Evolutionary conservation across 1,140 invertebrate genomes (phyloP), one percentile per base, ranked within the genome.

Genomic region (Sarcophaga peregrina): DNA sequence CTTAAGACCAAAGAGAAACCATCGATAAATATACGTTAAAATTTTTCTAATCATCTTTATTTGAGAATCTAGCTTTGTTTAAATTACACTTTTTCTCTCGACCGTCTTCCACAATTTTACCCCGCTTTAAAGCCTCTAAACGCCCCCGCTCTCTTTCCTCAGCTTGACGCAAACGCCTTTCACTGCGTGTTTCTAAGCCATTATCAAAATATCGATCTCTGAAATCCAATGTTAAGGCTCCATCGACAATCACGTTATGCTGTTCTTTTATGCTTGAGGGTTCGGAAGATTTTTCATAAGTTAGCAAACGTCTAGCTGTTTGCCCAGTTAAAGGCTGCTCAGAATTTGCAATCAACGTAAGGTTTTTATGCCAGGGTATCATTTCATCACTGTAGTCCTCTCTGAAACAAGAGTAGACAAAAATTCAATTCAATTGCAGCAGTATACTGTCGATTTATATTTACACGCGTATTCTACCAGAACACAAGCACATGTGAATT

Each of bases 281-380:
- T 84, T 95, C 93, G 15, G 89, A 90, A n/a, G 93, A 91, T 92
- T 98, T 98, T 91, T 95, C 93, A 91, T 96, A 97, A 1, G 97
- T 97, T 17, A 98, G 93, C 45, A 99, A 92, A 82, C 97, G 91
- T 72, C 98, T 91, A 17, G 96, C 95, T 0, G 97, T 95, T 84
- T 95, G 92, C 86, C 93, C 94, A 10, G 94, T 95, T 45, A 98
- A 89, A 9, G 94, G 91, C 91, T 99, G 97, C 91, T 98, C 97
- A 17, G 95, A 96, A 91, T 97, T 98, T 46, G 93, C 93, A 73
- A 96, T 90, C 45, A 98, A 89, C 85, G 92, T 85, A 80, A 99
- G 91, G 90, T 95, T 96, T 8, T 94, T 93, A 91, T 98, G 96
- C 8, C 88, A 89, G 0, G 97, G 97, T 73, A 99, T 90, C 58